Evolutionary conservation across 2,113 vertebrate species (phyloP).

Genomic region (Erythrocercus mccallii): DNA sequence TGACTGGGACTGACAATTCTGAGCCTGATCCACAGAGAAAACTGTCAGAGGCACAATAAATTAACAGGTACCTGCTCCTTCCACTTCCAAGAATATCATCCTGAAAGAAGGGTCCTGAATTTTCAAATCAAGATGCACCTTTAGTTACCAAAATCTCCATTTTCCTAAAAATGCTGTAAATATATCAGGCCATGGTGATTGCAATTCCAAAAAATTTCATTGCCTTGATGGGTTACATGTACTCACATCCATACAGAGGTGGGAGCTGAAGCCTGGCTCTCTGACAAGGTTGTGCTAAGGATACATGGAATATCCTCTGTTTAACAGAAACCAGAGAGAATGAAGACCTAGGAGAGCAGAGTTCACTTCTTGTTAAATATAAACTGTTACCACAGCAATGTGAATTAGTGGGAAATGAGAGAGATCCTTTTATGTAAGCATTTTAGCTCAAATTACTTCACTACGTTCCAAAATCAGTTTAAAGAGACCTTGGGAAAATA

Average conservation of each 20-base stretch:
- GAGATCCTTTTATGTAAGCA: not conserved
- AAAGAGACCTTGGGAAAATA: not conserved
- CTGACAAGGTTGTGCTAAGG: not conserved
- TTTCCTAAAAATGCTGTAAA: not conserved
- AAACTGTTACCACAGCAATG: not conserved
- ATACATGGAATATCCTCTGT: not conserved
- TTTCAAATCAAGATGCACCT: not conserved
- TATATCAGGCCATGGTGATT: not conserved
- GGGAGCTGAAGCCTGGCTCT: not conserved
- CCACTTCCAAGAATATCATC: not conserved
- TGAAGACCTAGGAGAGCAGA: not conserved
- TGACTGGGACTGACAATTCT: not conserved
- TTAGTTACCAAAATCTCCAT: not conserved
- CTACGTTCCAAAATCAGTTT: not conserved
- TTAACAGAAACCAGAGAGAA: not conserved
- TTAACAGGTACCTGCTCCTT: not conserved
- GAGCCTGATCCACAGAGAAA: not conserved
- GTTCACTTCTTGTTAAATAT: not conserved
- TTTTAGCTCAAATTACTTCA: not conserved
- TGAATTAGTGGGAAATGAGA: not conserved
- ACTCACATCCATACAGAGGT: not conserved
- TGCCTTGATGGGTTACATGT: not conserved
- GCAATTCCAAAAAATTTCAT: not conserved
- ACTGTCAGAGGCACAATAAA: not conserved
- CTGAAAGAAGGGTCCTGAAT: not conserved